A percentile compares a stretch with the other conserved stretches of the same genome.
Conservation (phyloP, 1,140 invertebrate species). For the Trinorchestia longiramus region DNA sequence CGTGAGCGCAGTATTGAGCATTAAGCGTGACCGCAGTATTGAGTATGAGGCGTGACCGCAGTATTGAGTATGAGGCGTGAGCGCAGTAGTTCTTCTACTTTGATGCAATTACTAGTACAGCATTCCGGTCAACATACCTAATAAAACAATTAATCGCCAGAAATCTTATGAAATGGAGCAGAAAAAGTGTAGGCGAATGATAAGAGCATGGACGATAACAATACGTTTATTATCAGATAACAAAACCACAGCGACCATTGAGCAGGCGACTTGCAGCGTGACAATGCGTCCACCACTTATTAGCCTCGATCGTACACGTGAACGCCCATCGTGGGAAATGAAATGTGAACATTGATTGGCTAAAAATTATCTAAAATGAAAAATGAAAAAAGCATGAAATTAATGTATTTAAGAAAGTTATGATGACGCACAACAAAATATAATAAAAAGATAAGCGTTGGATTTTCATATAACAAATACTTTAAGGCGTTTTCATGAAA, state of each 20-base stretch:
- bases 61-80: too few species aligned
- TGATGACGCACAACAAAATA: not conserved
- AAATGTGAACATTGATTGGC: not conserved
- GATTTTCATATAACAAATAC: not conserved
- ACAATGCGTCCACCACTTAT: not conserved
- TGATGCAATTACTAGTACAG: not conserved
- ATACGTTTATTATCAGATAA: not conserved
- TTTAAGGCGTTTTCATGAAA: not conserved
- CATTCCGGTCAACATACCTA: not conserved
- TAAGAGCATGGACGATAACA: not conserved
- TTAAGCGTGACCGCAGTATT: too few species aligned
- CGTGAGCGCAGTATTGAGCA: too few species aligned
- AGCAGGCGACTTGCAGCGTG: not conserved
- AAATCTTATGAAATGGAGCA: not conserved
- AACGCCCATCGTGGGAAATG: not conserved
- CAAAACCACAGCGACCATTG: not conserved
- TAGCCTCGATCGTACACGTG: not conserved
- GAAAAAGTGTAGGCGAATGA: not conserved
- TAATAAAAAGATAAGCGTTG: not conserved
- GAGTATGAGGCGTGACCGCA: too few species aligned
- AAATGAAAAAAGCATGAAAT: too few species aligned
- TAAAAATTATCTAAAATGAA: not conserved
- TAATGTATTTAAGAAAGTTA: not conserved
- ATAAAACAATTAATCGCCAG: not conserved
- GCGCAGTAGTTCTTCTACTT: not conserved